These are phyloP conservation scores for Brachionus sp. DNA, from an alignment of 1,140 invertebrate genomes.

Conservation along the genomic window DNA sequence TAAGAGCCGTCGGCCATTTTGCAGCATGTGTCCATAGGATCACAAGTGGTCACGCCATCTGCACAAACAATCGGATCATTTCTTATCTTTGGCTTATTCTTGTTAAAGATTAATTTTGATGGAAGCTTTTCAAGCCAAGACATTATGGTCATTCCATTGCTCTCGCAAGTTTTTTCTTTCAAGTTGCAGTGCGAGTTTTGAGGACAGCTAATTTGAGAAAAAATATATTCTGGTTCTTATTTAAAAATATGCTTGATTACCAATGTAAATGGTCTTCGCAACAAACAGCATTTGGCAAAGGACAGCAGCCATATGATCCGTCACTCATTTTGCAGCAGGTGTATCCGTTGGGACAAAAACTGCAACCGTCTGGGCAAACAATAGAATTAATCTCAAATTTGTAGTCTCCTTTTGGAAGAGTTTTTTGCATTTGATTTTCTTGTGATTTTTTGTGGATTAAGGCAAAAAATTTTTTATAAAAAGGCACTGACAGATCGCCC, in stretches of 20 bases:
- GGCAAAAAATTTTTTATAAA: conserved; percentile 25
- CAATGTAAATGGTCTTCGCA: conserved; percentile 53
- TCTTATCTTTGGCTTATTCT: background rate
- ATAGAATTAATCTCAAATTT: conserved; percentile 34
- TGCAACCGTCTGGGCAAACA: conserved; percentile 35
- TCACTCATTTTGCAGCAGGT: conserved; percentile 39
- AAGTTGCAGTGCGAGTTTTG: conserved; percentile 25
- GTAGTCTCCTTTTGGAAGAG: conserved; percentile 47
- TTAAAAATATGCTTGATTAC: background rate
- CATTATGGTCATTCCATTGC: background rate
- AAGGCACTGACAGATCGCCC: background rate
- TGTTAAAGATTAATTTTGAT: conserved; percentile 18
- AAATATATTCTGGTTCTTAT: background rate
- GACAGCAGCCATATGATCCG: conserved; percentile 39
- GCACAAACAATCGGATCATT: conserved; percentile 19
- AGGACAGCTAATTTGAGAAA: conserved; percentile 11
- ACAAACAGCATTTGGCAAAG: conserved; percentile 49
- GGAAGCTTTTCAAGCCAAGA: conserved; percentile 42
- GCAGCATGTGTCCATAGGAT: conserved; percentile 38
- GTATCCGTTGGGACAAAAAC: conserved; percentile 31
- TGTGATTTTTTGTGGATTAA: background rate
- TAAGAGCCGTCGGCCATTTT: conserved; percentile 40
- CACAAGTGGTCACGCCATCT: conserved; percentile 24
- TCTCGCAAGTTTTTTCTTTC: conserved; percentile 14
- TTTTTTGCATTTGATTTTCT: background rate